Evolutionary conservation across 2,888 invertebrate genomes (phyloP), one percentile per base, ranked within the genome.

Genomic region (Phortica magna): DNA sequence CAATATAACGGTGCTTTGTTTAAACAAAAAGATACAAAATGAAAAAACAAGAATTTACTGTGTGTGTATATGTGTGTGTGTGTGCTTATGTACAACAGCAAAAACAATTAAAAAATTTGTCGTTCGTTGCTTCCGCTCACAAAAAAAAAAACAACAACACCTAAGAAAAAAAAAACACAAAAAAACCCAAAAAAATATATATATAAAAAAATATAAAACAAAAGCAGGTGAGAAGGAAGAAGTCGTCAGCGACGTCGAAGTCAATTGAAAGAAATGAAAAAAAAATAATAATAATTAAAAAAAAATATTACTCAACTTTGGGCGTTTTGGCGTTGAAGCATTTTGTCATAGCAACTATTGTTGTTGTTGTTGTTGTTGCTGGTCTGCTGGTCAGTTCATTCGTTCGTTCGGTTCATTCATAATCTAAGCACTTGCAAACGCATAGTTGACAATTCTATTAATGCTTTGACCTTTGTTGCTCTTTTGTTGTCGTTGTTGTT

Each of bases 1-100:
- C 86, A 88, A 82, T 77, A 86, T 86, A 85, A 85, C 85, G 85
- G 85, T 76, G 78, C 84, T 85, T 88, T 88, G 86, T 87, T 86
- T 81, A 86, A 88, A 85, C 87, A 82, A 87, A 85, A 83, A 82
- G 81, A 81, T 75, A 82, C 48, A 77, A 77, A 59, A 71, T 7
- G 75, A 77, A 41, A 77, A 31, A 57, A 70, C n/a, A 73, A 42
- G n/a, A 41, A 31, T 41, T 65, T 31, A 39, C 41, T 65, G n/a
- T n/a, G 65, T 17, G 14, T 65, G 42, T 65, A n/a, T 65, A 59
- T 6, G 48, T 48, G 14, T 14, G 48, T 14, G 9, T 77, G 79
- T 73, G 75, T 82, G 78, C 77, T 77, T 77, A 75, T 70, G 39
- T 73, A 71, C 70, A 73, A 73, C 41, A 72, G 14, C 48, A 70